Evolutionary conservation across 2,888 invertebrate species (phyloP), one percentile per base, ranked within the genome.

Genomic region (Dryococelus australis): DNA sequence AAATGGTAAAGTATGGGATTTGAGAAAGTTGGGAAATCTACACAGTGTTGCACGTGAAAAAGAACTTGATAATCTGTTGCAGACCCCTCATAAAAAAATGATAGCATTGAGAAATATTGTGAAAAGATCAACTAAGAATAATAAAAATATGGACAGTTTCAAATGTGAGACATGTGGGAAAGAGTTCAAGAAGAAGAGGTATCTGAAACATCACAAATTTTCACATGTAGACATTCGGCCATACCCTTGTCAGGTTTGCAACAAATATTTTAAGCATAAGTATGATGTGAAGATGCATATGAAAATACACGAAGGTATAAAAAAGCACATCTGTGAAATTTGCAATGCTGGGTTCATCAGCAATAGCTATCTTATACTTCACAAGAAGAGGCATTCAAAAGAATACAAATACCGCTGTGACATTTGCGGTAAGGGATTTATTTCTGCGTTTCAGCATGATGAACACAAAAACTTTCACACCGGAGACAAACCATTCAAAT

Each of bases 381-480:
- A 91, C 86, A 90, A 90, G 9, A 90, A 90, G 1, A 88, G 91
- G 27, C 92, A 92, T 88, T 87, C 88, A 3, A 90, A 90, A 47
- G 91, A 91, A 80, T 91, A 91, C 86, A 86, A 89, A 0, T 91
- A 90, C 89, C 89, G 88, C 1, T 92, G 92, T 88, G 89, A 90
- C 35, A 86, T 88, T 0, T 92, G 92, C 86, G 88, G 89, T 3
- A 91, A 90, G 27, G 91, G 91, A 5, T 92, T 91, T 87, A 88
- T 91, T 24, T 88, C 90, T 13, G 90, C 89, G 43, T 89, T 89
- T 16, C 91, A 92, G 27, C 91, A 90, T 86, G 79, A 90, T 16
- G 91, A 91, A 65, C 92, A 92, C 89, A 87, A 89, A 47, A 91
- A 90, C 87, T 87, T 90, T 0, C 92, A 92, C 88, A 89, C 89